phyloP scores from a whole-genome alignment of 2,888 invertebrate genomes.

The Cantharis lateralis region DNA sequence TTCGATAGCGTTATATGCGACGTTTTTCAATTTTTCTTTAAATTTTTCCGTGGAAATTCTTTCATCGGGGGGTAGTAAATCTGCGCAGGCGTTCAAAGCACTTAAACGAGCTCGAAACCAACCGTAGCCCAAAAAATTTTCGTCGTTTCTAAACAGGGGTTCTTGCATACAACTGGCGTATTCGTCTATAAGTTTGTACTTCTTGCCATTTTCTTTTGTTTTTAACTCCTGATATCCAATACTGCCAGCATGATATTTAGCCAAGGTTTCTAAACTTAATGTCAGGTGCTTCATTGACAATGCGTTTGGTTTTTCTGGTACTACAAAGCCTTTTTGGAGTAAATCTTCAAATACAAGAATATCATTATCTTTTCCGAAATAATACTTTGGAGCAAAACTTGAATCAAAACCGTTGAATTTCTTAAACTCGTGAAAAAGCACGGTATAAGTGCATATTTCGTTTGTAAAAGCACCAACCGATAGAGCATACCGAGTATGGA shows the following conservation, averaged over 20 bases:
- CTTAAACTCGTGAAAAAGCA: slow-evolving; percentile 23
- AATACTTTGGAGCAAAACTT: slow-evolving; percentile 47
- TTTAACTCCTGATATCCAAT: slow-evolving; percentile 42
- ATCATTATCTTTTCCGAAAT: slow-evolving; percentile 45
- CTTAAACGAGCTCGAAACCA: slow-evolving; percentile 20
- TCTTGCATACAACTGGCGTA: slow-evolving; percentile 47
- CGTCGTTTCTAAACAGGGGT: slow-evolving; percentile 50
- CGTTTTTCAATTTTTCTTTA: slow-evolving; percentile 15
- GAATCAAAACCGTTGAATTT: slow-evolving; percentile 9
- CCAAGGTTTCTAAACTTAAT: slow-evolving; percentile 37
- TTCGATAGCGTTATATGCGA: slow-evolving; percentile 39
- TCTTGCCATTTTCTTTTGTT: slow-evolving; percentile 31
- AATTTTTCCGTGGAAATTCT: slow-evolving; percentile 17
- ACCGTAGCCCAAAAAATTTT: slow-evolving; percentile 42
- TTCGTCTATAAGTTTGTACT: slow-evolving; percentile 39
- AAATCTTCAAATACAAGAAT: slow-evolving; percentile 54
- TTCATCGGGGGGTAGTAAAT: slow-evolving; percentile 18
- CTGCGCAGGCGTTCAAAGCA: slow-evolving; percentile 18
- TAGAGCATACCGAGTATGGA: slow-evolving; percentile 12
- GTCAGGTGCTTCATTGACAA: slow-evolving; percentile 36
- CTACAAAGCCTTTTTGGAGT: slow-evolving; percentile 36
- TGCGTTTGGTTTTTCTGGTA: slow-evolving; percentile 4
- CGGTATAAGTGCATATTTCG: slow-evolving; percentile 27
- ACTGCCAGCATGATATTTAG: slow-evolving; percentile 44
- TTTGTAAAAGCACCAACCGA: slow-evolving; percentile 21